Percentiles rank a stretch among this genome's conserved stretches.
phyloP scores from a whole-genome alignment of 2,113 vertebrate genomes.

The Rhadina sibilatrix region DNA sequence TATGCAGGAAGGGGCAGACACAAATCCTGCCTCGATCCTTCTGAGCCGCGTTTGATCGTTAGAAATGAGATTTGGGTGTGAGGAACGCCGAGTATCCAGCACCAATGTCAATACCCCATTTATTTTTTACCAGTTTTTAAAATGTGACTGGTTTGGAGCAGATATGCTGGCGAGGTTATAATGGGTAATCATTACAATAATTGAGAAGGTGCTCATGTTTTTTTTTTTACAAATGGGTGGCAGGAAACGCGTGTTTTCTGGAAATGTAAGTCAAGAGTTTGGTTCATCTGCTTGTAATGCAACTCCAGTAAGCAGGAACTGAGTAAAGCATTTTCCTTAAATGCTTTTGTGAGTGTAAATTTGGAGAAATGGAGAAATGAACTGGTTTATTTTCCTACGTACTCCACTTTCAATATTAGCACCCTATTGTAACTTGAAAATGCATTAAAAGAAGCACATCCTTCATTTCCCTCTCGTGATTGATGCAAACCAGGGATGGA shows the following conservation, averaged over 20 bases:
- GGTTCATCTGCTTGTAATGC: not conserved
- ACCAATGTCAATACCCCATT: not conserved
- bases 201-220: not conserved
- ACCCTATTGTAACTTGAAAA: not conserved
- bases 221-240: not conserved
- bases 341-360: not conserved
- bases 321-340: not conserved
- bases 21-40: not conserved
- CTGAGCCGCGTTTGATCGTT: not conserved
- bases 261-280: not conserved
- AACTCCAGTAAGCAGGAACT: not conserved
- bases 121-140: not conserved
- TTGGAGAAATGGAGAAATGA: not conserved
- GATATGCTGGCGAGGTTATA: not conserved
- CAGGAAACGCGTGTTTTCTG: not conserved
- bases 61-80: not conserved
- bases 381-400: not conserved
- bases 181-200: not conserved
- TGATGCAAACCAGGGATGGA: not conserved
- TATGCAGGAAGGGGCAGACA: not conserved
- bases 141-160: not conserved
- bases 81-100: not conserved
- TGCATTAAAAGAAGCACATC: not conserved
- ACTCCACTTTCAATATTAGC: not conserved
- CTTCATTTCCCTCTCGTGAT: not conserved